phyloP scores from a whole-genome alignment of 30 jellyfish, hydroid and myxozoan genomes.

The Catostylus mosaicus region DNA sequence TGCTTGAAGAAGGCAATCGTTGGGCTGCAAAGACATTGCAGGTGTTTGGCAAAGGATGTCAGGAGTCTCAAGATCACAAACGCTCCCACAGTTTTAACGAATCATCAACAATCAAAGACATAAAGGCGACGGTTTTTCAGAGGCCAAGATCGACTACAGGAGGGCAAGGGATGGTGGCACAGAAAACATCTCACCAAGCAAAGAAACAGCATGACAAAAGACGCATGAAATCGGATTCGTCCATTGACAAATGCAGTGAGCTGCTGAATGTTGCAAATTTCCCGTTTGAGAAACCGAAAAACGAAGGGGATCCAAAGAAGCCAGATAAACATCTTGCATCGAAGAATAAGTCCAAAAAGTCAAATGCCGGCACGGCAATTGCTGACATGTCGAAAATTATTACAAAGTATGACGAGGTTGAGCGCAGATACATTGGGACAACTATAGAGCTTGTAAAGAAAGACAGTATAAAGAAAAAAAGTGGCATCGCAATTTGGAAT shows the following conservation, averaged over 20 bases:
- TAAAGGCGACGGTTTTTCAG: background rate
- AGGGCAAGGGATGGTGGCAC: too few relatives aligned
- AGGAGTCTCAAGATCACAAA: background rate
- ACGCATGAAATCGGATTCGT: constrained; percentile 3
- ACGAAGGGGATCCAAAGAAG: background rate
- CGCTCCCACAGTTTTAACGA: background rate
- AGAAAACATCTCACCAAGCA: background rate
- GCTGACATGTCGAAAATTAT: constrained; percentile 53
- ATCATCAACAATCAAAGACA: background rate
- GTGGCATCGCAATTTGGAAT: constrained; percentile 34
- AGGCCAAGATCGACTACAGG: background rate
- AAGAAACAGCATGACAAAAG: background rate
- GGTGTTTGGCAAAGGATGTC: constrained; percentile 13
- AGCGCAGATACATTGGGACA: constrained; percentile 51
- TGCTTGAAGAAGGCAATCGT: background rate
- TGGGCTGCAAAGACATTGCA: constrained; percentile 2
- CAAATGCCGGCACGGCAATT: constrained; percentile 11
- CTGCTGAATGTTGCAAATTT: constrained; percentile 1
- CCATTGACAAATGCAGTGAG: background rate
- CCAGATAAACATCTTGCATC: background rate
- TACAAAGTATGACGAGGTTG: constrained; percentile 52
- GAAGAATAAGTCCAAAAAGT: background rate
- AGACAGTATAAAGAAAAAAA: background rate
- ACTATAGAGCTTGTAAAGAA: constrained; percentile 52
- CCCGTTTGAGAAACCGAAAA: background rate